phyloP scores from a whole-genome alignment of 2,113 vertebrate species.

The Clarias gariepinus region DNA sequence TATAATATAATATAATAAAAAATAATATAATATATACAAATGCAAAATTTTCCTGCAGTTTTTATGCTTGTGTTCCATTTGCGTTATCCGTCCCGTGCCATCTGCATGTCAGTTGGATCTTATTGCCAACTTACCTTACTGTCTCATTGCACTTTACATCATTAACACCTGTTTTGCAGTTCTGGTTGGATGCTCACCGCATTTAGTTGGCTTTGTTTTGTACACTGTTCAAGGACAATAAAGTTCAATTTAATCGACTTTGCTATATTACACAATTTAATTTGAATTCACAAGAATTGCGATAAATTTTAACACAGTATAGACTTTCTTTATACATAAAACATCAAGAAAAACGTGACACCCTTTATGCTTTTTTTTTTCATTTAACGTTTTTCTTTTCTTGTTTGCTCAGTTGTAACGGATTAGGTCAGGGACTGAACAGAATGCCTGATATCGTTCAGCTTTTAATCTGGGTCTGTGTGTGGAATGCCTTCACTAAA shows the following conservation, averaged over 20 bases:
- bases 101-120: background rate
- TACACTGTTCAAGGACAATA: background rate
- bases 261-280: background rate
- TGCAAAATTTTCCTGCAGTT: no score
- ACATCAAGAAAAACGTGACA: background rate
- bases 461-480: conserved; percentile 54
- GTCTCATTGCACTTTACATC: background rate
- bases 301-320: no score
- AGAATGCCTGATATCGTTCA: background rate
- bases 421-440: conserved; percentile 5
- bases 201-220: background rate
- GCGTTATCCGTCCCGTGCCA: background rate
- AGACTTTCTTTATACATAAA: background rate
- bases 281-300: background rate
- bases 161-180: background rate
- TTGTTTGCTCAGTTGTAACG: background rate
- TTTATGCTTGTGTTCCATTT: no score
- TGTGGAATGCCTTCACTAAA: background rate
- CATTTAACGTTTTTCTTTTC: background rate
- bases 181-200: background rate
- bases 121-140: background rate
- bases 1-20: no score
- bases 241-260: background rate
- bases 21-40: no score
- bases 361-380: background rate